These are phyloP conservation scores for Porites evermanni DNA, from an alignment of 92 coral and sea anemone species.

Conservation along the genomic window DNA sequence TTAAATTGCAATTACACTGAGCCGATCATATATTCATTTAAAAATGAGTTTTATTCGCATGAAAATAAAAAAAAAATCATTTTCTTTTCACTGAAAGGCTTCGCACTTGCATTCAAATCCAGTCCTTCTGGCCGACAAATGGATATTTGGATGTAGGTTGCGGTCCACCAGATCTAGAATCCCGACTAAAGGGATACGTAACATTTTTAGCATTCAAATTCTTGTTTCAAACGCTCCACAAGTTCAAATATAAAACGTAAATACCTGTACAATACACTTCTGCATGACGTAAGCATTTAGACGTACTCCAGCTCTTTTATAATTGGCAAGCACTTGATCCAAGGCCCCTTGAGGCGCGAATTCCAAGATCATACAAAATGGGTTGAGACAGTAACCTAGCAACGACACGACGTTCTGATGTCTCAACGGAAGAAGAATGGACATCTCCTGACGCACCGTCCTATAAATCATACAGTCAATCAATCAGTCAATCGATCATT, in stretches of 20 bases:
- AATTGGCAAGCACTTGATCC: conserved; percentile 86
- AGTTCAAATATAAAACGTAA: background rate
- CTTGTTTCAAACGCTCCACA: too few relatives aligned
- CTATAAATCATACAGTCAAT: conserved; percentile 33
- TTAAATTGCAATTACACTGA: too few relatives aligned
- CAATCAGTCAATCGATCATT: conserved; percentile 2
- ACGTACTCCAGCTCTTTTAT: conserved; percentile 86
- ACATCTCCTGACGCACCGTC: conserved; percentile 96
- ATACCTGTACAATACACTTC: conserved; percentile 97
- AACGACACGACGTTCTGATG: conserved; percentile 90
- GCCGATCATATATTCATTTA: too few relatives aligned
- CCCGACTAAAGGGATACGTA: too few relatives aligned
- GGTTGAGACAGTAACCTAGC: conserved; percentile 93
- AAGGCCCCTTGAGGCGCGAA: conserved; percentile 95
- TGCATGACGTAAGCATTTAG: conserved; percentile 91
- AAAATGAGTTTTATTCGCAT: too few relatives aligned
- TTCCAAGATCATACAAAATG: conserved; percentile 92
- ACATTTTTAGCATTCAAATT: too few relatives aligned
- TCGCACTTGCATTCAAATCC: too few relatives aligned
- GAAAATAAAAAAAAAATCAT: too few relatives aligned
- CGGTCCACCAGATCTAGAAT: too few relatives aligned
- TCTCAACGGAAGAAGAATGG: conserved; percentile 87
- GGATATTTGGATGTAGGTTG: too few relatives aligned
- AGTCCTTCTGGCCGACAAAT: too few relatives aligned
- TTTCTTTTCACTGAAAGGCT: too few relatives aligned